A percentile compares a stretch with the other conserved stretches of the same genome.
Conservation (phyloP, 2,113 vertebrate species). For the Brachirus orientalis region DNA sequence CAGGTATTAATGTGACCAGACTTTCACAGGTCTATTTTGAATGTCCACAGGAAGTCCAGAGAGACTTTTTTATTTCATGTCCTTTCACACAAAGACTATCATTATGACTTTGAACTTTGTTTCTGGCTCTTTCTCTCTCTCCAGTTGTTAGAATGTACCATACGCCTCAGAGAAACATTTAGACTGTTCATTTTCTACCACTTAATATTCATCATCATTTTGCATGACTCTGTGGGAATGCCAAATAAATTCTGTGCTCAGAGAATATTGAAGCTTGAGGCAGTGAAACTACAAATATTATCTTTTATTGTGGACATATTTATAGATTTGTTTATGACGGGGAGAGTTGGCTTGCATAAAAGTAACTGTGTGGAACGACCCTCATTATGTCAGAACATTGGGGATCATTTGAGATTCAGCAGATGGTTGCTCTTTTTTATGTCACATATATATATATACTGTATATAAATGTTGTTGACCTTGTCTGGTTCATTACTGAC, state of each 20-base stretch:
- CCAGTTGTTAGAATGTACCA: not conserved
- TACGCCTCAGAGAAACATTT: not conserved
- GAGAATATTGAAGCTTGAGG: conserved; percentile 16
- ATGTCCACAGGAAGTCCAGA: too few species aligned
- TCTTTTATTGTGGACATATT: conserved; percentile 31
- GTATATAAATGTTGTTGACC: not conserved
- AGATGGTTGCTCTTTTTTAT: not conserved
- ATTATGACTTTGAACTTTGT: too few species aligned
- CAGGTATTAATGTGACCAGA: too few species aligned
- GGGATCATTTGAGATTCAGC: conserved; percentile 20
- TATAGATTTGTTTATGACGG: conserved; percentile 26
- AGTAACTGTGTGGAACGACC: conserved; percentile 13
- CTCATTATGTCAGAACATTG: conserved; percentile 12
- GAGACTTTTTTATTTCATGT: too few species aligned
- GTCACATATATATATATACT: not conserved
- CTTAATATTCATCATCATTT: conserved; percentile 33
- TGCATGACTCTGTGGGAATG: conserved; percentile 20
- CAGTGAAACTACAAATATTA: conserved; percentile 13
- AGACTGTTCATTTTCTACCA: conserved; percentile 16
- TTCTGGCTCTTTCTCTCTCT: too few species aligned
- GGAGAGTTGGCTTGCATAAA: conserved; percentile 22
- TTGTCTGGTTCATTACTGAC: not conserved
- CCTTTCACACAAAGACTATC: too few species aligned
- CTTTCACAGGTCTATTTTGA: too few species aligned
- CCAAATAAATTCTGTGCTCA: conserved; percentile 23